phyloP scores from a whole-genome alignment of 2,888 invertebrate species.

The Archips xylosteana region DNA sequence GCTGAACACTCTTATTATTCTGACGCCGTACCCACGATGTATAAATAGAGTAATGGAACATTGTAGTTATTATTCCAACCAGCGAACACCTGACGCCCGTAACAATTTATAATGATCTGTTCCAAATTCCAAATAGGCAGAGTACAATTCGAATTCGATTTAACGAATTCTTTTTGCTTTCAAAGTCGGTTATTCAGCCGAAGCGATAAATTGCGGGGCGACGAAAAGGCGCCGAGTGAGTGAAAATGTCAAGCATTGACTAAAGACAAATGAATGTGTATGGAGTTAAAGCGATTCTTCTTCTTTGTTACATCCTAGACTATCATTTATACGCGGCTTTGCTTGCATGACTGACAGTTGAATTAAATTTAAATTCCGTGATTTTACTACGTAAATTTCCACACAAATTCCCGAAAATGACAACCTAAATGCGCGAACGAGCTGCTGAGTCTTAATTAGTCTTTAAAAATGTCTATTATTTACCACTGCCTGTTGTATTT shows the following conservation, averaged over 20 bases:
- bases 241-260: slow-evolving; percentile 21
- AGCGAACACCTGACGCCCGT: background rate
- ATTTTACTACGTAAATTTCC: too few relatives aligned
- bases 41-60: background rate
- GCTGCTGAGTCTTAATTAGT: too few relatives aligned
- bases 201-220: slow-evolving; percentile 32
- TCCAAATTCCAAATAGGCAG: slow-evolving; percentile 8
- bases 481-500: too few relatives aligned
- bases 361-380: too few relatives aligned
- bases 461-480: too few relatives aligned
- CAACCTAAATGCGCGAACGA: too few relatives aligned
- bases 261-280: background rate
- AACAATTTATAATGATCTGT: slow-evolving; percentile 9
- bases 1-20: too few relatives aligned
- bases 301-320: background rate
- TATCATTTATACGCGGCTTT: too few relatives aligned
- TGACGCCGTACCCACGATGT: too few relatives aligned
- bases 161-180: slow-evolving; percentile 15
- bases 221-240: slow-evolving; percentile 27
- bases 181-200: background rate
- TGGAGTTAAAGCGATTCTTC: background rate
- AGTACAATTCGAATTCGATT: slow-evolving; percentile 15
- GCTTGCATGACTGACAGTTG: too few relatives aligned
- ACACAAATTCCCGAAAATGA: too few relatives aligned
- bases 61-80: background rate